These are phyloP conservation scores for Azorinus chamasolen DNA, from an alignment of 2,888 invertebrate genomes.

Conservation along the genomic window DNA sequence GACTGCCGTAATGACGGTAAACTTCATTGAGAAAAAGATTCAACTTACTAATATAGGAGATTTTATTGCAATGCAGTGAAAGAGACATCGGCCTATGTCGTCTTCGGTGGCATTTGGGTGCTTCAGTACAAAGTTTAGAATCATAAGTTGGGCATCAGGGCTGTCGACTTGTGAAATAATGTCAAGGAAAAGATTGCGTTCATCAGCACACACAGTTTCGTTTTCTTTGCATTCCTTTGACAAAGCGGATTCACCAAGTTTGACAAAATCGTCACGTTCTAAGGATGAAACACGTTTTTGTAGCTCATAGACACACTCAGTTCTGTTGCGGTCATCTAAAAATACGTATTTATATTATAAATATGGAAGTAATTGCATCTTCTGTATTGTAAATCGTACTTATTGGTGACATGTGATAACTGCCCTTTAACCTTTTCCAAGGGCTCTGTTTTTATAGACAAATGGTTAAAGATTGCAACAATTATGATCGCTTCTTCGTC, in stretches of 20 bases:
- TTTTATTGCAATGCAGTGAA: conserved; percentile 42
- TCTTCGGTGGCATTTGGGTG: conserved; percentile 54
- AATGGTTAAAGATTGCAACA: no score
- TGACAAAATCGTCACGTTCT: conserved; percentile 54
- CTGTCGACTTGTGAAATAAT: conserved; percentile 65
- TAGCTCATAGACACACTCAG: conserved; percentile 66
- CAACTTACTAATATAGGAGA: conserved; percentile 42
- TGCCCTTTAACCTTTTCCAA: no score
- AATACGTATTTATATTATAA: no score
- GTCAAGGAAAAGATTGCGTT: conserved; percentile 67
- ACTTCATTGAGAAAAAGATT: no score
- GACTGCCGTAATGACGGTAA: no score
- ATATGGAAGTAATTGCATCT: no score
- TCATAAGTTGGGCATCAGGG: conserved; percentile 58
- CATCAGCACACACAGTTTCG: conserved; percentile 57
- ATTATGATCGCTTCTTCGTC: no score
- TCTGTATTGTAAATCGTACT: no score
- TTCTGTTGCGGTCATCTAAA: conserved; percentile 68
- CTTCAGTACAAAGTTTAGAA: conserved; percentile 59
- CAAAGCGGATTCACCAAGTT: conserved; percentile 44
- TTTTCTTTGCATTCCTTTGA: conserved; percentile 51
- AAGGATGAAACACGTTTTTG: conserved; percentile 49
- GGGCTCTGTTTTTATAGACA: no score
- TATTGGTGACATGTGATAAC: no score
- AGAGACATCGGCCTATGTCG: conserved; percentile 46